Evolutionary conservation across 2,113 vertebrate genomes (phyloP), one percentile per base, ranked within the genome.

Genomic region (Paramisgurnus dabryanus): DNA sequence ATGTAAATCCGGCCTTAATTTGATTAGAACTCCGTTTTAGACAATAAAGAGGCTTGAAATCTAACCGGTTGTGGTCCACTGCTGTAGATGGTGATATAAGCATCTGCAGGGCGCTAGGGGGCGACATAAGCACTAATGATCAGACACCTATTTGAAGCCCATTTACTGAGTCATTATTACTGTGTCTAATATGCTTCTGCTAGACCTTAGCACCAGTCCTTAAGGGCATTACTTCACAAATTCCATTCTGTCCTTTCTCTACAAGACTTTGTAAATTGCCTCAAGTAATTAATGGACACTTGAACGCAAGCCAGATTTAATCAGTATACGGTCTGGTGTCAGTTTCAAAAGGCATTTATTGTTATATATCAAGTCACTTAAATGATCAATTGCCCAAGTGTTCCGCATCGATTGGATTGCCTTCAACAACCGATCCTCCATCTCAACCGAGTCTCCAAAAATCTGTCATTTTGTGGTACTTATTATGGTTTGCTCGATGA

Each of bases 61-160:
- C 27, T 1, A 27, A 27, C 27, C 27, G 27, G 27, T 27, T 27
- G 27, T 27, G 27, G 1, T 27, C 27, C 27, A 27, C 27, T 27
- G 27, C 27, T 27, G 27, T 27, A 27, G 27, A 27, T 27, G 27
- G 27, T 27, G 27, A 27, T 8, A 18, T 41, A 34, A 4, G 17
- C 2, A 40, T 27, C 27, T 27, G 27, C 27, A 27, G 27, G 41
- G 39, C 82, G 45, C 71, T 47, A 83, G 82, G 82, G 82, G 82
- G 82, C 71, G 71, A 49, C 72, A 11, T 45, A 55, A n/a, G 34
- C 71, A 22, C 77, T 80, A 53, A 74, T 72, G 5, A 53, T 53
- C 7, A 6, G 10, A n/a, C 13, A 49, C 15, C 0, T n/a, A 45
- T 13, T 45, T 63, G 60, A 76, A 76, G 61, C 43, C 7, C 6